Evolutionary conservation across 2,113 vertebrate genomes (phyloP).

Genomic region (Hucho hucho): DNA sequence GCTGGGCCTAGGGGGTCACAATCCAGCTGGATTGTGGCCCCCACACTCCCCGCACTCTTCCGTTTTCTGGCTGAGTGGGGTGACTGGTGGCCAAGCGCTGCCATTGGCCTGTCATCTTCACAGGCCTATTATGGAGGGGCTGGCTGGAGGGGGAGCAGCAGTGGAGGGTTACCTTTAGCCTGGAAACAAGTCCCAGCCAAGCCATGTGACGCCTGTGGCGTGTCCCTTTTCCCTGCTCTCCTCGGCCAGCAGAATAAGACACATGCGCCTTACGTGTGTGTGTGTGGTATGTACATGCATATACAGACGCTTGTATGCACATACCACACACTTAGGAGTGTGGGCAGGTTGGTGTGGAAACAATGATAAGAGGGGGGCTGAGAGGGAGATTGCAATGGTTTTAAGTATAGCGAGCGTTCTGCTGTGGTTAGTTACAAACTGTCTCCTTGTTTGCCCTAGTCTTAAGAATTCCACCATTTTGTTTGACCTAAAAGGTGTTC

Average conservation of each 20-base stretch:
- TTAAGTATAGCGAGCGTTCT: too few species aligned
- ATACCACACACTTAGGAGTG: too few species aligned
- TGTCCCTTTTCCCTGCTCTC: constrained; percentile 24
- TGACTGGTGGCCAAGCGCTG: constrained; percentile 63
- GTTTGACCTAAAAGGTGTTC: too few species aligned
- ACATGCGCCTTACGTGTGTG: too few species aligned
- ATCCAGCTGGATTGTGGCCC: constrained; percentile 23
- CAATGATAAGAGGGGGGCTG: too few species aligned
- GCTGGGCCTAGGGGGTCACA: too few species aligned
- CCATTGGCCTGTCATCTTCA: constrained; percentile 75
- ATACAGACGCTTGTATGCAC: background rate
- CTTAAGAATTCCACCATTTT: too few species aligned
- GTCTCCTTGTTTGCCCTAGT: too few species aligned
- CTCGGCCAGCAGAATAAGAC: background rate
- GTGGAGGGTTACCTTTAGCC: constrained; percentile 80
- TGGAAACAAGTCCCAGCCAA: constrained; percentile 68
- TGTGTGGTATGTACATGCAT: background rate
- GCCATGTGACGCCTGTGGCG: constrained; percentile 67
- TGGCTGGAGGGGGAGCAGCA: constrained; percentile 51
- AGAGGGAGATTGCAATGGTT: too few species aligned
- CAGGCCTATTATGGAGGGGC: constrained; percentile 73
- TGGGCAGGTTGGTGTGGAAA: too few species aligned
- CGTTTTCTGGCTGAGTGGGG: constrained; percentile 69
- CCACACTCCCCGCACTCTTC: constrained; percentile 27
- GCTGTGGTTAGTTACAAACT: too few species aligned